These are phyloP conservation scores for Thunnus maccoyii DNA, from an alignment of 2,113 vertebrate species.

Conservation along the genomic window DNA sequence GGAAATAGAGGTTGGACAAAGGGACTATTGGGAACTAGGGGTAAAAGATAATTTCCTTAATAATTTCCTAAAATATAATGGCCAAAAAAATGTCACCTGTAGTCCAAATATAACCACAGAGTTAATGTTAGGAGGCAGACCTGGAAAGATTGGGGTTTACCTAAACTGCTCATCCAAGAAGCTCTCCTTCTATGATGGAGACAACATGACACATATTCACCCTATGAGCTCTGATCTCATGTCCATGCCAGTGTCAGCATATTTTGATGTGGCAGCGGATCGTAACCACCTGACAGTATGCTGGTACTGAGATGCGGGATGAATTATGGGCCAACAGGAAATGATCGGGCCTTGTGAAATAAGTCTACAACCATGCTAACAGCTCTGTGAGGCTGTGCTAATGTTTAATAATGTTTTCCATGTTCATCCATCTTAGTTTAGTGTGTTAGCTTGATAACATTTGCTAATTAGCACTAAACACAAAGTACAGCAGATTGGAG, in stretches of 20 bases:
- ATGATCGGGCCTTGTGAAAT: no score
- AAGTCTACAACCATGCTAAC: no score
- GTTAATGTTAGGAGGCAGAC: neutral
- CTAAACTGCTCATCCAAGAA: constrained; percentile 49
- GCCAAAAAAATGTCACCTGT: neutral
- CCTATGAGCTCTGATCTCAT: neutral
- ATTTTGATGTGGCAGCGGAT: constrained; percentile 14
- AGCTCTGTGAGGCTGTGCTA: no score
- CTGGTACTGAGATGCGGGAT: constrained; percentile 42
- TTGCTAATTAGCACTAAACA: no score
- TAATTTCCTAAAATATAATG: constrained; percentile 30
- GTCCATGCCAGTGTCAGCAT: constrained; percentile 32
- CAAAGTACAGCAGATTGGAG: no score
- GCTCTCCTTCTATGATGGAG: constrained; percentile 71
- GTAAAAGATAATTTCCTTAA: constrained; percentile 4
- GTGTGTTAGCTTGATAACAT: no score
- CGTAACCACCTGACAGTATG: constrained; percentile 36
- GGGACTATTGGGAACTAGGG: constrained; percentile 47
- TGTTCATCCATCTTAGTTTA: no score
- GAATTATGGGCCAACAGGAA: neutral
- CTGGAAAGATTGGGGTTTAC: constrained; percentile 62
- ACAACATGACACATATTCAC: constrained; percentile 58
- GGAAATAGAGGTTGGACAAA: constrained; percentile 60
- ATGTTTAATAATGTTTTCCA: no score
- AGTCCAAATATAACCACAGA: neutral